Evolutionary conservation across 2,113 vertebrate genomes (phyloP).

Genomic region (Callionymus lyra): DNA sequence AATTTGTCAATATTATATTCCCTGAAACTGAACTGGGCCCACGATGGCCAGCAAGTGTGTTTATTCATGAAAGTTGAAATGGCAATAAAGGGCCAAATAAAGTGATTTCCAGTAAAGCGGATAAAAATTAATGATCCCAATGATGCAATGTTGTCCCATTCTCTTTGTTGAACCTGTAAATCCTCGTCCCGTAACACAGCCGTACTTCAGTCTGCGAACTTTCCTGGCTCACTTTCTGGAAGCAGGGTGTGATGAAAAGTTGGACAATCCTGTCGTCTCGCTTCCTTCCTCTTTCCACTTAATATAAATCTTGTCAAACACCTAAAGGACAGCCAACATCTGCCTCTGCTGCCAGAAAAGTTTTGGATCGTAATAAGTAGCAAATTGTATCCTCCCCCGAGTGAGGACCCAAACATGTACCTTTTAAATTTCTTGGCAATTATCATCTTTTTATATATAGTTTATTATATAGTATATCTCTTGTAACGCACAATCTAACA

Average conservation of each 20-base stretch:
- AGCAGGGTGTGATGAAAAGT: slow-evolving; percentile 3
- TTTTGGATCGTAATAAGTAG: not conserved
- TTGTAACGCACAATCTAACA: too few species aligned
- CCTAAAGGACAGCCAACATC: slow-evolving; percentile 5
- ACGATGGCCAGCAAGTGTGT: slow-evolving; percentile 3
- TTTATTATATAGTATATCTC: too few species aligned
- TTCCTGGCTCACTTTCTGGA: slow-evolving; percentile 12
- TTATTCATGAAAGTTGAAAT: too few species aligned
- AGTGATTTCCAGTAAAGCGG: slow-evolving; percentile 39
- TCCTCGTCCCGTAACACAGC: slow-evolving; percentile 12
- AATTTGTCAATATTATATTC: too few species aligned
- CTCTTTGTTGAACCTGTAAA: slow-evolving; percentile 37
- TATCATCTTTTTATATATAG: too few species aligned
- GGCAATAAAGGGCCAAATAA: slow-evolving; percentile 26
- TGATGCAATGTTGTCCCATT: slow-evolving; percentile 33
- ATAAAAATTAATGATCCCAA: slow-evolving; percentile 43
- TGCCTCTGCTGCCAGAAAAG: not conserved
- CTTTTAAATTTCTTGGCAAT: too few species aligned
- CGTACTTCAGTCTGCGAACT: slow-evolving; percentile 13
- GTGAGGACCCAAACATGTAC: too few species aligned
- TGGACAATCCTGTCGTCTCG: slow-evolving; percentile 12
- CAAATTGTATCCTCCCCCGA: not conserved
- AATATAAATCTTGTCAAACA: slow-evolving; percentile 9
- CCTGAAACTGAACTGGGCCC: too few species aligned
- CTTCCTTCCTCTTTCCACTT: slow-evolving; percentile 1